phyloP scores from a whole-genome alignment of 2,797 vertebrate genomes.

The Gymnocypris eckloni region DNA sequence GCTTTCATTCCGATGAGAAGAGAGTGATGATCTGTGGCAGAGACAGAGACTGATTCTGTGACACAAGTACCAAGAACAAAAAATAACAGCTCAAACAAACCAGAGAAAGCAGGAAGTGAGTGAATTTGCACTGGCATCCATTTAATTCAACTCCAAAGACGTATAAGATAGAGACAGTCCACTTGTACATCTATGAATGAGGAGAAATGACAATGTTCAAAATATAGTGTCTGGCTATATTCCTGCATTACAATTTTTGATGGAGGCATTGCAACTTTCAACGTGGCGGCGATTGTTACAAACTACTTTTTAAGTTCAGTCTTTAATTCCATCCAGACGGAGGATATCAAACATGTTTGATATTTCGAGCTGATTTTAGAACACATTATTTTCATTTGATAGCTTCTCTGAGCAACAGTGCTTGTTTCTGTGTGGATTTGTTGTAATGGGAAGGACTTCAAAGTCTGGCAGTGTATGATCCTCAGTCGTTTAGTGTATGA shows the following conservation, averaged over 20 bases:
- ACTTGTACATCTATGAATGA: neutral
- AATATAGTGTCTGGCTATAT: neutral
- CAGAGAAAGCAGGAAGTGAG: slow-evolving; percentile 27
- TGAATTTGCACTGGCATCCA: neutral
- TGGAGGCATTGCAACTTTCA: neutral
- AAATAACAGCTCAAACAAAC: slow-evolving; percentile 24
- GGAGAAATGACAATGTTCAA: neutral
- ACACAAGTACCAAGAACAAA: slow-evolving; percentile 36
- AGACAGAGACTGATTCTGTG: slow-evolving; percentile 41
- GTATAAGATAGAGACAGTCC: neutral
- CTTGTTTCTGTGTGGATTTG: neutral
- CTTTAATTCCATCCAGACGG: neutral
- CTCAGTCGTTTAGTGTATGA: neutral
- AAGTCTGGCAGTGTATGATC: neutral
- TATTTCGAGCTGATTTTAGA: neutral
- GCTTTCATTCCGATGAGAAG: slow-evolving; percentile 49
- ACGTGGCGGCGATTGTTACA: neutral
- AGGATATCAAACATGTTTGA: neutral
- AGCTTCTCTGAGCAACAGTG: neutral
- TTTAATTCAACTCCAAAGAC: neutral
- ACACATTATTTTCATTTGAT: neutral
- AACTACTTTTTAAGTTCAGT: no score
- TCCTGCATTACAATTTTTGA: neutral
- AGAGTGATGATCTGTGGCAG: slow-evolving; percentile 45
- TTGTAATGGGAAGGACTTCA: neutral